These are phyloP conservation scores for Vanessa tameamea DNA, from an alignment of 1,140 invertebrate species.

Conservation along the genomic window DNA sequence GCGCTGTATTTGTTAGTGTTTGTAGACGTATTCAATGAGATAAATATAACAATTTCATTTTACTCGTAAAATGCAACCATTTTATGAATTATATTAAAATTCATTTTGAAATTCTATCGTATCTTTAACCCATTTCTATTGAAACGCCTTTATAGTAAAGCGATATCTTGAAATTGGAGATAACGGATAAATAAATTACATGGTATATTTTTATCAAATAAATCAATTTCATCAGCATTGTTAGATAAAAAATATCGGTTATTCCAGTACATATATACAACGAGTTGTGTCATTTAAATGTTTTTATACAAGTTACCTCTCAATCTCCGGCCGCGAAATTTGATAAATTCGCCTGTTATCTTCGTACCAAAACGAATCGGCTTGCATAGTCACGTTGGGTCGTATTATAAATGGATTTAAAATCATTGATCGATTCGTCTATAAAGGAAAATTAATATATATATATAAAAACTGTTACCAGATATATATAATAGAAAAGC, in stretches of 20 bases:
- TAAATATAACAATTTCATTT: constrained; percentile 12
- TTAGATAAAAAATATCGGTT: too few relatives aligned
- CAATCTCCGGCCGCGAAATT: constrained; percentile 65
- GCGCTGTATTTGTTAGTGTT: constrained; percentile 4
- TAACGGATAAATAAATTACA: too few relatives aligned
- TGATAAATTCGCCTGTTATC: constrained; percentile 73
- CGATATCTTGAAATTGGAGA: too few relatives aligned
- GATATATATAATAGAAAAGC: too few relatives aligned
- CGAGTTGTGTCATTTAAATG: not conserved
- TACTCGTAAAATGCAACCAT: not conserved
- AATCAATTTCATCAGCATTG: too few relatives aligned
- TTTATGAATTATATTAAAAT: too few relatives aligned
- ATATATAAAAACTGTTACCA: too few relatives aligned
- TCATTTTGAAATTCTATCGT: too few relatives aligned
- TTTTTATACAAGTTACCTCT: constrained; percentile 50
- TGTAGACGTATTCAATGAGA: not conserved
- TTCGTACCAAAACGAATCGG: constrained; percentile 78
- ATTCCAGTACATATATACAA: too few relatives aligned
- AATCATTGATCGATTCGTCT: constrained; percentile 68
- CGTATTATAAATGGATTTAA: constrained; percentile 44
- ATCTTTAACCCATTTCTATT: too few relatives aligned
- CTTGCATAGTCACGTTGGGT: constrained; percentile 52
- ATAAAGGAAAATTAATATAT: constrained; percentile 32
- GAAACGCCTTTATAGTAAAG: too few relatives aligned
- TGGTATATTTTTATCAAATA: too few relatives aligned